phyloP scores from a whole-genome alignment of 2,888 invertebrate genomes.

The Orthonychiurus folsomi region DNA sequence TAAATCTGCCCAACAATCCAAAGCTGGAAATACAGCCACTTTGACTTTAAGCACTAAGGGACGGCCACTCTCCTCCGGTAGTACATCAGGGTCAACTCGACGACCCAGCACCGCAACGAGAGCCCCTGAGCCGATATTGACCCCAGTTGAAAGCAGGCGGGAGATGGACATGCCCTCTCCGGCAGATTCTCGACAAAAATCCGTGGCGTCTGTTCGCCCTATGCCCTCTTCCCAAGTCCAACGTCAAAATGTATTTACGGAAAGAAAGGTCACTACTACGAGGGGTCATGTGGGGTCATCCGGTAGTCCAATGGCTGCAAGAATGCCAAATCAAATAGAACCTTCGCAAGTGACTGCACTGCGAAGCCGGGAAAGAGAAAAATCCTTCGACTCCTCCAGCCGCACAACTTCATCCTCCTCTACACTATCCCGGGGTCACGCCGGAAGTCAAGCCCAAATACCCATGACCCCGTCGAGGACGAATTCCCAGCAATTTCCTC shows the following conservation, averaged over 20 bases:
- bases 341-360: no score
- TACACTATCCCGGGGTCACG: constrained; percentile 4
- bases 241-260: constrained; percentile 9
- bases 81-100: constrained; percentile 6
- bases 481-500: no score
- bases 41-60: neutral
- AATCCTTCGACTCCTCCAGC: no score
- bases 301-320: no score
- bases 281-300: neutral
- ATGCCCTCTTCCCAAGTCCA: constrained; percentile 23
- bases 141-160: neutral
- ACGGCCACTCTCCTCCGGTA: neutral
- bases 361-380: no score
- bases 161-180: neutral
- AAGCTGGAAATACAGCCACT: neutral
- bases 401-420: no score
- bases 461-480: neutral
- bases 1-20: neutral
- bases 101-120: neutral
- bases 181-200: constrained; percentile 20
- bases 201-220: constrained; percentile 36
- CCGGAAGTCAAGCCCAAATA: neutral
- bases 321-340: no score
- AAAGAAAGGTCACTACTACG: no score
- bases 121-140: neutral